A percentile compares a stretch with the other conserved stretches of the same genome.
These are phyloP conservation scores for Leucophora obtusa DNA, from an alignment of 2,888 invertebrate species.

Conservation along the genomic window DNA sequence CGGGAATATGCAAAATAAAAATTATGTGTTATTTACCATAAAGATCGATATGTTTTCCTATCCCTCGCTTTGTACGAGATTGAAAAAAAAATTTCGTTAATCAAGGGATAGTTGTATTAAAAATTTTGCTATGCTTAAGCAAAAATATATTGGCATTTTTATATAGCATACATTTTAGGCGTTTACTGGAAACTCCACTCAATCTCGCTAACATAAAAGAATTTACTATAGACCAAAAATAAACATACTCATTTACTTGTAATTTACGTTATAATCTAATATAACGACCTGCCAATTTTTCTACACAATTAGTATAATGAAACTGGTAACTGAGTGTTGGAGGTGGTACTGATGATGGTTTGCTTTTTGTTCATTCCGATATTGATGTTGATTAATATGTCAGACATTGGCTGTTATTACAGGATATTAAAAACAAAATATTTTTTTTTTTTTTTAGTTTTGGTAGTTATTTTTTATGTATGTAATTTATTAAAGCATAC, in stretches of 20 bases:
- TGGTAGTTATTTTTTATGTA: not conserved
- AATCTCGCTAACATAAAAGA: conserved; percentile 4
- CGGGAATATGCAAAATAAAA: no score
- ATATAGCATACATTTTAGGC: conserved; percentile 29
- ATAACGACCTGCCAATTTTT: conserved; percentile 40
- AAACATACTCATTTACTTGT: conserved; percentile 43
- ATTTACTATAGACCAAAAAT: not conserved
- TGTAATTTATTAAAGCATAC: no score
- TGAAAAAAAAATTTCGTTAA: no score
- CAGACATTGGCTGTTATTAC: conserved; percentile 11
- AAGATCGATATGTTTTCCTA: no score
- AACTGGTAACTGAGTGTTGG: conserved; percentile 3
- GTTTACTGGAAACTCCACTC: conserved; percentile 29
- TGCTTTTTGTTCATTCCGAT: not conserved
- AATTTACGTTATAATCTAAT: conserved; percentile 52
- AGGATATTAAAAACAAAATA: not conserved
- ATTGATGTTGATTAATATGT: conserved; percentile 37
- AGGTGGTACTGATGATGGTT: conserved; percentile 17
- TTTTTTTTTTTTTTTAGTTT: no score
- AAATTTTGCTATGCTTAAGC: conserved; percentile 14
- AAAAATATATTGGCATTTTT: not conserved
- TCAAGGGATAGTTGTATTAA: not conserved
- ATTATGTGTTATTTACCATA: no score
- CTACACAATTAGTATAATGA: conserved; percentile 42
- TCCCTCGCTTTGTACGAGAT: no score